Percentiles rank a stretch among this genome's conserved stretches.
Evolutionary conservation across 2,888 invertebrate genomes (phyloP).

Genomic region (Lycia hirtaria): DNA sequence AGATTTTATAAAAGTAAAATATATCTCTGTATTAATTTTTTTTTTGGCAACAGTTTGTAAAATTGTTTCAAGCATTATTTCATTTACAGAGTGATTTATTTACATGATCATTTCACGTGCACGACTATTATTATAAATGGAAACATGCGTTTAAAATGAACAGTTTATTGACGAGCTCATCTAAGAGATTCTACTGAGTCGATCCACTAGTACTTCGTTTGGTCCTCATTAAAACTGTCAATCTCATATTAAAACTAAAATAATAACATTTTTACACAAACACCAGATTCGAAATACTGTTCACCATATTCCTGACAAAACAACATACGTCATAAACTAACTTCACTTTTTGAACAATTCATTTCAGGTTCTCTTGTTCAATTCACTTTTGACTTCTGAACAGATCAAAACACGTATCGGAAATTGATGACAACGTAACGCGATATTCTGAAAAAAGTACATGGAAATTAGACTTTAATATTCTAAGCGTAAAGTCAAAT

Average conservation of each 20-base stretch:
- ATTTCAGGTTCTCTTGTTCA: not conserved
- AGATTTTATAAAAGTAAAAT: too few relatives aligned
- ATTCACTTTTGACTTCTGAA: too few relatives aligned
- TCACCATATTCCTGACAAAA: not conserved
- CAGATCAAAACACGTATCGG: too few relatives aligned
- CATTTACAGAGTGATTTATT: not conserved
- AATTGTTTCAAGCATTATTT: not conserved
- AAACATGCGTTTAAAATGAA: not conserved
- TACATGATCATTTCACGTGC: slow-evolving; percentile 1
- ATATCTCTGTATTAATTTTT: not conserved
- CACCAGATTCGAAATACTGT: slow-evolving; percentile 18
- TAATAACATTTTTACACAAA: not conserved
- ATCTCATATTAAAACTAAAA: slow-evolving; percentile 9
- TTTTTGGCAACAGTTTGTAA: slow-evolving; percentile 10
- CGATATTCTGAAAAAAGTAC: too few relatives aligned
- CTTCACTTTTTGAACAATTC: not conserved
- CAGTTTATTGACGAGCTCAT: slow-evolving; percentile 10
- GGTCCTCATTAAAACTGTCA: slow-evolving; percentile 4
- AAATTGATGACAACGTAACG: too few relatives aligned
- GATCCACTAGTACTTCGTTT: slow-evolving; percentile 2
- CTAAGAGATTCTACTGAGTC: slow-evolving; percentile 32
- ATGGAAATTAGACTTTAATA: too few relatives aligned
- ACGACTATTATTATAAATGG: not conserved
- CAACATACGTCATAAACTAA: not conserved
- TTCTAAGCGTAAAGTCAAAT: too few relatives aligned